Conservation (phyloP, 1,140 invertebrate species). For the Cotesia chilonis region DNA sequence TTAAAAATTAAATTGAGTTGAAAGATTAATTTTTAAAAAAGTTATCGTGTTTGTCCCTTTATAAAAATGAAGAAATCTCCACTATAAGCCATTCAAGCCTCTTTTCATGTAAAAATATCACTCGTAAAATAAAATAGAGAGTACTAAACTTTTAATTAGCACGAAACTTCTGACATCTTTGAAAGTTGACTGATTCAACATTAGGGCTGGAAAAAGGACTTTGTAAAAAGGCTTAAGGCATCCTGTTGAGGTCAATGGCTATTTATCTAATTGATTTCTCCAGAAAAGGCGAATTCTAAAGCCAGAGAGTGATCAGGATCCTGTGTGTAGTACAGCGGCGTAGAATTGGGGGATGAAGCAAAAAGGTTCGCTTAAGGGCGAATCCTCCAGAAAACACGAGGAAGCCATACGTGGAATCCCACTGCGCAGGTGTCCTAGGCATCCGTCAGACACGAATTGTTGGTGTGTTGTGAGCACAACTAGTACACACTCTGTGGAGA, state of each 20-base stretch:
- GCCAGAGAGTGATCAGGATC: not conserved
- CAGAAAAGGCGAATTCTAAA: not conserved
- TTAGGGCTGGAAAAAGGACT: no score
- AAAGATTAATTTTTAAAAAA: no score
- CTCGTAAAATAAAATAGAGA: no score
- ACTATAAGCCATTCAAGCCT: no score
- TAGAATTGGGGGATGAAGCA: not conserved
- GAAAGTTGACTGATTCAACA: no score
- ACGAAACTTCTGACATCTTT: no score
- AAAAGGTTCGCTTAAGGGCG: not conserved
- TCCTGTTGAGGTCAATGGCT: not conserved
- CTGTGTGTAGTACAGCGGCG: not conserved
- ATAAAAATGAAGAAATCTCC: no score
- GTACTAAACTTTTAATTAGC: no score
- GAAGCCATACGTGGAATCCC: slow-evolving; percentile 27
- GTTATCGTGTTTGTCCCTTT: no score
- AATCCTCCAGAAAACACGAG: slow-evolving; percentile 21
- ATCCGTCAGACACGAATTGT: slow-evolving; percentile 11
- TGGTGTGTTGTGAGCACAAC: not conserved
- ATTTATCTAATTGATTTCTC: slow-evolving; percentile 1
- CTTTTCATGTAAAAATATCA: no score
- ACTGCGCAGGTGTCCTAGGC: slow-evolving; percentile 7
- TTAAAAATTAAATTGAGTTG: no score
- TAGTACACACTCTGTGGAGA: not conserved
- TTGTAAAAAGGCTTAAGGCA: no score